Base-by-base conservation (phyloP, 2,888 invertebrate genomes). In the Melinaea menophilus region DNA sequence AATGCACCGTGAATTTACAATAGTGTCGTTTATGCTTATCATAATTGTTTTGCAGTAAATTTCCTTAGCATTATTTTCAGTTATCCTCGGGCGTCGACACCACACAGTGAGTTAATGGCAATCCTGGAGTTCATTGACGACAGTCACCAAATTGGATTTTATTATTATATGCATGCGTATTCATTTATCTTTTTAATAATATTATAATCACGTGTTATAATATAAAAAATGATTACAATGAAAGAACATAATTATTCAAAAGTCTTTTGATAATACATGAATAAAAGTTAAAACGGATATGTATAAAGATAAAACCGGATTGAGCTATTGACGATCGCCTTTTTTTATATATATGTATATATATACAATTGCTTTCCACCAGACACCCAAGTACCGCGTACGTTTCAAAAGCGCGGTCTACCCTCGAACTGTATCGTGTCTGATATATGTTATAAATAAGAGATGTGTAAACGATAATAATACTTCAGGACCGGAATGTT, bases 11-110 rank as follows among this genome's bases (percentile, higher is more conserved):
- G 61, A 58, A 67, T 55, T 60, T 55, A 61, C 58, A 57, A 55
- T 66, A 61, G 56, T 63, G 45, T 45, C n/a, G 35, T 65, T 37
- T 46, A 61, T 60, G 55, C 66, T 62, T 69, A 69, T 41, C 46
- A 31, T 56, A 35, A 63, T 60, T 55, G 48, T 62, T 58, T 62
- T 63, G 60, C 37, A 31, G 35, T 55, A 48, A 58, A 75, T 80
- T 86, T 86, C 83, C 87, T 90, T 85, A 90, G 80, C 83, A 61
- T 66, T 68, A 51, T 51, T 48, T 59, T 65, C 89, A 90, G 90
- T 80, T 90, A 90, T 85, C 89, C 89, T 78, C 84, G 89, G 83
- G 89, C 89, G 72, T 85, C 90, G 69, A 90, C 90, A 84, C 90
- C 90, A 80, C 90, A 90, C 75, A 86, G 88, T 90, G 79, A 90